Evolutionary conservation across 2,888 invertebrate species (phyloP), one percentile per base, ranked within the genome.

Genomic region (Metopia argyrocephala): DNA sequence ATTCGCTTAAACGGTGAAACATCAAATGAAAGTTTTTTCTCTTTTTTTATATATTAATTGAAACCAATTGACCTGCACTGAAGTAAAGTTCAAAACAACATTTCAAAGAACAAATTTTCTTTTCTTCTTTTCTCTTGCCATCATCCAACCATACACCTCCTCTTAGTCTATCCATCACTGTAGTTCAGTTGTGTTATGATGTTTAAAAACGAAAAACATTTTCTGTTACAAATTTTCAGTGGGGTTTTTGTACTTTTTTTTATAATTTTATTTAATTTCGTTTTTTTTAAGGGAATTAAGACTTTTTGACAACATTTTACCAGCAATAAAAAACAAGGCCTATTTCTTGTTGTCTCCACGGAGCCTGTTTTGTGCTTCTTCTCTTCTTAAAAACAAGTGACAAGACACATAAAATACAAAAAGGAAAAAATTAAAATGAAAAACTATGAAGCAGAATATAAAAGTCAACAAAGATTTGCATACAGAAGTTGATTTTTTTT

Each of bases 61-160:
- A 80, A 80, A 80, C 73, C 73, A 80, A 80, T 80, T 80, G 80
- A 80, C 80, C 80, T 80, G 80, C 68, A 61, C 80, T 80, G 66
- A 73, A 76, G 64, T 56, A 76, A 73, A 80, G 80, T 80, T 80
- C 80, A 80, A 52, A 76, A 78, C n/a, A n/a, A n/a, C 65, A 62
- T 78, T 73, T 73, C 71, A 78, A 71, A 78, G 71, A 78, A 65
- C 50, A 46, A 38, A 54, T n/a, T n/a, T n/a, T n/a, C n/a, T n/a
- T n/a, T n/a, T n/a, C n/a, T n/a, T n/a, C n/a, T n/a, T n/a, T n/a
- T n/a, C n/a, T n/a, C n/a, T n/a, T n/a, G n/a, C n/a, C n/a, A n/a
- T n/a, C n/a, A n/a, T n/a, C n/a, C n/a, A n/a, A n/a, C n/a, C n/a
- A n/a, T n/a, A n/a, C n/a, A n/a, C n/a, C n/a, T n/a, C n/a, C n/a